These are phyloP conservation scores for Teinopalpus imperialis DNA, from an alignment of 2,888 invertebrate genomes.

Conservation along the genomic window DNA sequence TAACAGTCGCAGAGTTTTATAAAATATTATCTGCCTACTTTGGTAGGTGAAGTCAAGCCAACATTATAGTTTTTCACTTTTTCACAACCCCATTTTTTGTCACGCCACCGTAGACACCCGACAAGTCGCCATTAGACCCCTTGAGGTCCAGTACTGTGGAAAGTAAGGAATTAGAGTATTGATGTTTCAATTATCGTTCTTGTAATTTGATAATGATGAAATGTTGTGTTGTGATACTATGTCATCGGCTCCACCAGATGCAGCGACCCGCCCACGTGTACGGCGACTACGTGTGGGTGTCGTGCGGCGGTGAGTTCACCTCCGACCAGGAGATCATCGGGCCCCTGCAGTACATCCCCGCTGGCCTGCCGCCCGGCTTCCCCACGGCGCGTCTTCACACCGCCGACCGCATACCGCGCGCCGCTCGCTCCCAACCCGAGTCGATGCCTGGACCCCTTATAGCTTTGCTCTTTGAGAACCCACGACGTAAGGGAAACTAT, in stretches of 20 bases:
- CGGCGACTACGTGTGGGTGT: slow-evolving; percentile 88
- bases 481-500: slow-evolving; percentile 63
- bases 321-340: slow-evolving; percentile 90
- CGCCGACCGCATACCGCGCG: slow-evolving; percentile 62
- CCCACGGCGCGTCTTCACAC: slow-evolving; percentile 61
- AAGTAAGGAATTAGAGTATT: too few relatives aligned
- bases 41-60: too few relatives aligned
- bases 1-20: too few relatives aligned
- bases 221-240: too few relatives aligned
- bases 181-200: too few relatives aligned
- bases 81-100: too few relatives aligned
- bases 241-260: slow-evolving; percentile 42
- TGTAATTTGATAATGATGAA: too few relatives aligned
- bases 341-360: slow-evolving; percentile 86
- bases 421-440: slow-evolving; percentile 56
- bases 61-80: too few relatives aligned
- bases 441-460: slow-evolving; percentile 58
- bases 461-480: slow-evolving; percentile 67
- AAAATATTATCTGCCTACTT: too few relatives aligned
- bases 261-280: slow-evolving; percentile 56
- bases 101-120: too few relatives aligned
- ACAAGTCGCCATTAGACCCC: too few relatives aligned
- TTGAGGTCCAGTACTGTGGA: too few relatives aligned
- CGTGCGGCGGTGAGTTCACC: slow-evolving; percentile 90
- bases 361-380: slow-evolving; percentile 82